Base-by-base conservation (phyloP, 2,888 invertebrate species). In the Cephus rjabovi region DNA sequence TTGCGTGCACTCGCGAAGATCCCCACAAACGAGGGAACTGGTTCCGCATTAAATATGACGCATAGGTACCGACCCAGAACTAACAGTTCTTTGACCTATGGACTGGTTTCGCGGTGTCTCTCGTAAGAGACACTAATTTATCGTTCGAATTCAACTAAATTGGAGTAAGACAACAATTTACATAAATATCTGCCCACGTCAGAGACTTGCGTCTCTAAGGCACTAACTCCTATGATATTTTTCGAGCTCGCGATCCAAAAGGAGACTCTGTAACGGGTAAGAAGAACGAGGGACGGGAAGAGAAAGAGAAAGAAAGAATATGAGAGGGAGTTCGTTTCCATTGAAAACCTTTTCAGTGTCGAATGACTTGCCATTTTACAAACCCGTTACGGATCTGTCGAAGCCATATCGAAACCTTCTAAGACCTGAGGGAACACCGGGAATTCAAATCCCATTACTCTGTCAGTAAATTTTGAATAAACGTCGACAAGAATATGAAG, bases 71-170 rank as follows among this genome's bases (percentile, higher is more conserved):
- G 75, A 75, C 77, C 34, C 71, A 74, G 77, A 77, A 75, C 78
- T 78, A 78, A 76, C 75, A 71, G 78, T 75, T 78, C 76, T 73
- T 78, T 76, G 78, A 78, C 80, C 81, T 77, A 77, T 79, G 79
- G 80, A 78, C 81, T 77, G 76, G 77, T 81, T 81, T 71, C 77
- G 70, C 31, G 68, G 69, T 69, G 56, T 23, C 23, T 56, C 81
- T 81, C 80, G 79, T 84, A 81, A 82, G 79, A 81, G 79, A 79
- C 81, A 81, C 81, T 81, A 83, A 85, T 85, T 85, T 81, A 82
- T 83, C 80, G 81, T 81, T 79, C 79, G 80, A 73, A 78, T 74
- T 75, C 81, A 80, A 78, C 75, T 80, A 83, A 84, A 85, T 85
- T 80, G 84, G 81, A 81, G 82, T 82, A 80, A 81, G 80, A 76